Conservation (phyloP, 1,140 invertebrate genomes). For the Drosophila parvula region DNA sequence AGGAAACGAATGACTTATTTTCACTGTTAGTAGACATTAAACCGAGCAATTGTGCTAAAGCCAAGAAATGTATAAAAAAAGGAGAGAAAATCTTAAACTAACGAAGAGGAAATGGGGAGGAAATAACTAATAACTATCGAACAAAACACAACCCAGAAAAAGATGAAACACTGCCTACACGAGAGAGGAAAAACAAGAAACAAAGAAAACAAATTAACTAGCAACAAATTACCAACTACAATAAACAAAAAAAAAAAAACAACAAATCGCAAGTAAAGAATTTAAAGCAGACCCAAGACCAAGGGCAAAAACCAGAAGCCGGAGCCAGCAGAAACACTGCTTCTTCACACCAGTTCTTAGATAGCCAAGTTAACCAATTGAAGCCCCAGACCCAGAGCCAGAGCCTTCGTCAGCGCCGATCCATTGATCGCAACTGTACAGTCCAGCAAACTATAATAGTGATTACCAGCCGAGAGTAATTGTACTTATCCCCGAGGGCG, state of each 20-base stretch:
- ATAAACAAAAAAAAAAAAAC: slow-evolving; percentile 62
- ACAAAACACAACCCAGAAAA: slow-evolving; percentile 53
- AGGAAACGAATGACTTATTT: slow-evolving; percentile 60
- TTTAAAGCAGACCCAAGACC: slow-evolving; percentile 50
- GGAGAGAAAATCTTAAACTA: background rate
- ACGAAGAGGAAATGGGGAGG: slow-evolving; percentile 21
- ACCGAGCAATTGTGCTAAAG: slow-evolving; percentile 50
- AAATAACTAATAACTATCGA: slow-evolving; percentile 56
- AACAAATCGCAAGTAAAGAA: slow-evolving; percentile 74
- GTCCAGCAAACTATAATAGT: slow-evolving; percentile 17
- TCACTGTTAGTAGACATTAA: slow-evolving; percentile 39
- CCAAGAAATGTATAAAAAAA: slow-evolving; percentile 50
- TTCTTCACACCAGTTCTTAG: slow-evolving; percentile 57
- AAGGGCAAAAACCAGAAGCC: slow-evolving; percentile 39
- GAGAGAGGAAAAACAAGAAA: slow-evolving; percentile 46
- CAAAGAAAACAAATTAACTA: slow-evolving; percentile 51
- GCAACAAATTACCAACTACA: slow-evolving; percentile 76
- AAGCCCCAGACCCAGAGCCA: slow-evolving; percentile 27
- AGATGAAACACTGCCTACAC: slow-evolving; percentile 77
- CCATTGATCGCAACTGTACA: slow-evolving; percentile 27
- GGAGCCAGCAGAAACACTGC: slow-evolving; percentile 22
- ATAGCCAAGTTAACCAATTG: slow-evolving; percentile 79
- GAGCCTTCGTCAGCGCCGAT: slow-evolving; percentile 7
- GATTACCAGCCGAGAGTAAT: slow-evolving; percentile 30
- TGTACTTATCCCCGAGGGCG: slow-evolving; percentile 36